Conservation (phyloP, 2,113 vertebrate species). For the Equus przewalskii region DNA sequence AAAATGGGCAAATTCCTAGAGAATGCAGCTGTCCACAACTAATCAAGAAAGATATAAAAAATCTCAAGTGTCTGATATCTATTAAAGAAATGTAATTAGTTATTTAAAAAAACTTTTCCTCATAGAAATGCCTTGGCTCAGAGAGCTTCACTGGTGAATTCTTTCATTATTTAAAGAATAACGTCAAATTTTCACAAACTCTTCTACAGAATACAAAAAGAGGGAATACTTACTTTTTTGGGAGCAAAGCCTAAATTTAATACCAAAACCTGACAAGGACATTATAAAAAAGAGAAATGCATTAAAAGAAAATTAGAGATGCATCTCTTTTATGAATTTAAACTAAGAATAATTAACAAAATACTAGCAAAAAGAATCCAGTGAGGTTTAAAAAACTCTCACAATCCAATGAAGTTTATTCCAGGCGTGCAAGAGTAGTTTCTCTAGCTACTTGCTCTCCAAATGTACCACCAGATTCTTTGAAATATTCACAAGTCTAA, state of each 20-base stretch:
- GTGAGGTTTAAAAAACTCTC: neutral
- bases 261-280: neutral
- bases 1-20: neutral
- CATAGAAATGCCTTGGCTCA: neutral
- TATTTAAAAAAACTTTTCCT: neutral
- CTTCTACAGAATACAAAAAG: neutral
- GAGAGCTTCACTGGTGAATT: neutral
- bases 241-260: neutral
- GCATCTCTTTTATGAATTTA: neutral
- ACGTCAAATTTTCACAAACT: neutral
- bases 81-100: neutral
- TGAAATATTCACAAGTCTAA: neutral
- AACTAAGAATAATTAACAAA: neutral
- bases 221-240: neutral
- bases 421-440: neutral
- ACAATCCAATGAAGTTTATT: neutral
- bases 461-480: neutral
- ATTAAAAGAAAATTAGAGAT: neutral
- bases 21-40: neutral
- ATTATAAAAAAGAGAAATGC: neutral
- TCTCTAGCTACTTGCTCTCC: neutral
- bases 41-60: neutral
- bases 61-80: neutral
- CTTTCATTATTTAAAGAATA: neutral
- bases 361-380: neutral